Conservation (phyloP, 2,113 vertebrate species). For the Triplophysa dalaica region DNA sequence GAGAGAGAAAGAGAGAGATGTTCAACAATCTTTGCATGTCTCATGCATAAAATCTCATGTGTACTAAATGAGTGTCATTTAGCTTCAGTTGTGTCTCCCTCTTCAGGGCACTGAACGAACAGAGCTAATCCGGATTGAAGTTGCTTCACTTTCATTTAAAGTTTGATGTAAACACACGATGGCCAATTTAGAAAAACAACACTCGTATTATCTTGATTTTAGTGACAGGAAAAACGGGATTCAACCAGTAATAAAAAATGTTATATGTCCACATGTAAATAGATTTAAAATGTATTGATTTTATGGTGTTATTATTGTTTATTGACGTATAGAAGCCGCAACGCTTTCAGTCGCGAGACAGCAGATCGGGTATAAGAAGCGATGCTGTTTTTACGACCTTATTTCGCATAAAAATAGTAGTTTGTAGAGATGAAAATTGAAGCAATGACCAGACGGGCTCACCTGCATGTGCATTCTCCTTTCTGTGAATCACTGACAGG, state of each 20-base stretch:
- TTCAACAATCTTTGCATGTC: no score
- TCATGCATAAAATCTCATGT: constrained; percentile 1
- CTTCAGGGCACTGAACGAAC: constrained; percentile 13
- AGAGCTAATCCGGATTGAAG: neutral
- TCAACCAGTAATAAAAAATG: neutral
- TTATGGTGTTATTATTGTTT: neutral
- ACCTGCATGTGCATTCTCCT: no score
- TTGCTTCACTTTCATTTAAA: neutral
- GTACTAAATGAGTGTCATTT: constrained; percentile 1
- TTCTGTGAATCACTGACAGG: no score
- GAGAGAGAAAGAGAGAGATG: no score
- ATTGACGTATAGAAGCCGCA: no score
- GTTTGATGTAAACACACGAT: neutral
- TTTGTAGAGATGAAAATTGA: no score
- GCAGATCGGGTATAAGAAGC: no score
- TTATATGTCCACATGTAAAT: neutral
- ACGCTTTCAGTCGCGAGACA: no score
- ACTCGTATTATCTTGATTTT: neutral
- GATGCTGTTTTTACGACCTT: no score
- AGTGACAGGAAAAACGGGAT: neutral
- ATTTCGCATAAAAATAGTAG: no score
- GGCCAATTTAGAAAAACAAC: neutral
- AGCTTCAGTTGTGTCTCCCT: constrained; percentile 30
- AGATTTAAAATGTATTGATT: neutral
- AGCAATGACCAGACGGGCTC: no score